These are phyloP conservation scores for Parazoanthus swiftii DNA, from an alignment of 92 coral and sea anemone species.

Conservation along the genomic window DNA sequence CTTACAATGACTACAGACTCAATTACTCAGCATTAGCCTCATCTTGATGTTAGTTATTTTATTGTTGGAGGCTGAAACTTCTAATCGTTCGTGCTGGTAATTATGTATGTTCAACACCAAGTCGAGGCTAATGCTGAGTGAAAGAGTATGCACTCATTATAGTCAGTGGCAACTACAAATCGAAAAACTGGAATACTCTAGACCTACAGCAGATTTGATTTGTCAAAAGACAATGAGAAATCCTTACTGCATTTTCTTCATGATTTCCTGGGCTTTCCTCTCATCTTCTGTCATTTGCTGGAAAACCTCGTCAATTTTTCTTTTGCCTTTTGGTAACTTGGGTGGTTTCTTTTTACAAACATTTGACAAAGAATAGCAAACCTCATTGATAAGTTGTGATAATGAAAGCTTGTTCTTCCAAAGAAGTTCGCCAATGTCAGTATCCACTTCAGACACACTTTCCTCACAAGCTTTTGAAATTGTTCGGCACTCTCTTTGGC, in stretches of 20 bases:
- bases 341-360: slow-evolving; percentile 66
- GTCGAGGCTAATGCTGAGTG: too few relatives aligned
- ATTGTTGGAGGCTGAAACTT: too few relatives aligned
- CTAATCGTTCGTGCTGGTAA: too few relatives aligned
- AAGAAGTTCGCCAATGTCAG: slow-evolving; percentile 91
- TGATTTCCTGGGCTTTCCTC: slow-evolving; percentile 84
- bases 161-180: too few relatives aligned
- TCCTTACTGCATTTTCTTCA: slow-evolving; percentile 87
- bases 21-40: too few relatives aligned
- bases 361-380: slow-evolving; percentile 86
- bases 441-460: slow-evolving; percentile 86
- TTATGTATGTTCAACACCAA: too few relatives aligned
- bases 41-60: too few relatives aligned
- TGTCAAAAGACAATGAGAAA: not conserved
- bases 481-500: slow-evolving; percentile 88
- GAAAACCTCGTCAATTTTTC: slow-evolving; percentile 76
- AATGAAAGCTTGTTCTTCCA: slow-evolving; percentile 92
- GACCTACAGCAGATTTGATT: too few relatives aligned
- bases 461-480: slow-evolving; percentile 98
- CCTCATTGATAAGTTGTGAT: slow-evolving; percentile 86
- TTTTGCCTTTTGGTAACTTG: slow-evolving; percentile 62
- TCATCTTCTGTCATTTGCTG: slow-evolving; percentile 87
- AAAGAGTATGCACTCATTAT: too few relatives aligned
- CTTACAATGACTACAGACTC: too few relatives aligned
- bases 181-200: too few relatives aligned